A percentile compares a stretch with the other conserved stretches of the same genome.
Conservation (phyloP, 2,113 vertebrate species). For the Festucalex cinctus region DNA sequence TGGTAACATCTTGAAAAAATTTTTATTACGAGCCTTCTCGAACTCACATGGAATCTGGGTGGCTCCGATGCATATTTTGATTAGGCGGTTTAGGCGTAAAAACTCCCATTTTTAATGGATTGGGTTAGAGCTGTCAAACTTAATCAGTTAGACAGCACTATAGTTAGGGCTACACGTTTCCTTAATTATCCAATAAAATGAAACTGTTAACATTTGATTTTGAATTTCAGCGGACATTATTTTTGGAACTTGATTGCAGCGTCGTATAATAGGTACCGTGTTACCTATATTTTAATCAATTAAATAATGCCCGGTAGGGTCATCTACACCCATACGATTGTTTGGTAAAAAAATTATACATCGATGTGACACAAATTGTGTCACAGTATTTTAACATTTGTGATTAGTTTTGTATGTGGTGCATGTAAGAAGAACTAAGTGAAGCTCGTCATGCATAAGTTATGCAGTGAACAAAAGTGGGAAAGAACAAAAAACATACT, state of each 20-base stretch:
- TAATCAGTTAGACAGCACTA: too few species aligned
- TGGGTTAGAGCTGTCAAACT: too few species aligned
- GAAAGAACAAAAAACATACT: not conserved
- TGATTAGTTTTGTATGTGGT: not conserved
- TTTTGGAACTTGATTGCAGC: too few species aligned
- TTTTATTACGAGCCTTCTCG: not conserved
- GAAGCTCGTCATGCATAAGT: not conserved
- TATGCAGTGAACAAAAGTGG: not conserved
- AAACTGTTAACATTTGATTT: too few species aligned
- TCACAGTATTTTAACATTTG: not conserved
- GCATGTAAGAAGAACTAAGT: not conserved
- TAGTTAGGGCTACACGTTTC: too few species aligned
- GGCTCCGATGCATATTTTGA: too few species aligned
- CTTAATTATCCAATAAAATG: too few species aligned
- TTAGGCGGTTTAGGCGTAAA: too few species aligned
- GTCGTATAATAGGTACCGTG: too few species aligned
- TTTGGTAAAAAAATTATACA: not conserved
- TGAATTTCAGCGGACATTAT: too few species aligned
- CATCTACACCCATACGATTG: not conserved
- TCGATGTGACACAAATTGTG: not conserved
- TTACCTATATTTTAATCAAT: too few species aligned
- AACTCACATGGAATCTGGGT: not conserved
- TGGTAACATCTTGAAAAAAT: slow-evolving; percentile 68
- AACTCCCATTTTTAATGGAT: too few species aligned
- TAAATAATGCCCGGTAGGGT: not conserved